Evolutionary conservation across 2,113 vertebrate species (phyloP).

Genomic region (Laticauda laticaudata): DNA sequence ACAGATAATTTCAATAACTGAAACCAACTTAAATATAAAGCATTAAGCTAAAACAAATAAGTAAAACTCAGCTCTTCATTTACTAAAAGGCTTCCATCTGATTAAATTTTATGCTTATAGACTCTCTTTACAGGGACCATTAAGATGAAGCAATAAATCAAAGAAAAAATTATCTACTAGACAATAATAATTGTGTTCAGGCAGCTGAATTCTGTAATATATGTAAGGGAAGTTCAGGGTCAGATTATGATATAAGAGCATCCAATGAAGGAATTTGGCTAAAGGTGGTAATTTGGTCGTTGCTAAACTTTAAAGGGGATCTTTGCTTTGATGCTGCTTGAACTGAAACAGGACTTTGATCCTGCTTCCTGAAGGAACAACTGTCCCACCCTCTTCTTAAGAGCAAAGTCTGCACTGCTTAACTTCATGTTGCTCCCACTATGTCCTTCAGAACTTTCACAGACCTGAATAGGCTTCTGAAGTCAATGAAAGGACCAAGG

Average conservation of each 20-base stretch:
- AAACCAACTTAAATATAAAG: fast-evolving
- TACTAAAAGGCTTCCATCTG: conserved; percentile 17
- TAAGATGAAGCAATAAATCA: background rate
- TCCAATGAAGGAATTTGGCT: background rate
- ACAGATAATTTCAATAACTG: background rate
- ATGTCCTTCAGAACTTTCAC: background rate
- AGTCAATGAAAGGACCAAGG: background rate
- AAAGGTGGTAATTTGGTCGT: background rate
- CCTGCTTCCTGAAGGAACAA: background rate
- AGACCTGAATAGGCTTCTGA: background rate
- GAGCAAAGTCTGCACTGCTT: background rate
- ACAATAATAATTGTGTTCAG: background rate
- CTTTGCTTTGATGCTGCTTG: background rate
- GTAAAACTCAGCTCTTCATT: background rate
- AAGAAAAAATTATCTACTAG: background rate
- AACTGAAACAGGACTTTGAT: background rate
- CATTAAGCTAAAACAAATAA: background rate
- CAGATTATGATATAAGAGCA: background rate
- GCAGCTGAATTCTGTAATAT: background rate
- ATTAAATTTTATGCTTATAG: conserved; percentile 5
- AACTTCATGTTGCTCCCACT: background rate
- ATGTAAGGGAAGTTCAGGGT: background rate
- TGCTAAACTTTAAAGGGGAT: background rate
- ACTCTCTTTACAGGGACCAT: background rate
- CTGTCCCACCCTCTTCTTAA: background rate